These are phyloP conservation scores for Intellagama lesueurii DNA, from an alignment of 2,797 vertebrate species.

Conservation along the genomic window DNA sequence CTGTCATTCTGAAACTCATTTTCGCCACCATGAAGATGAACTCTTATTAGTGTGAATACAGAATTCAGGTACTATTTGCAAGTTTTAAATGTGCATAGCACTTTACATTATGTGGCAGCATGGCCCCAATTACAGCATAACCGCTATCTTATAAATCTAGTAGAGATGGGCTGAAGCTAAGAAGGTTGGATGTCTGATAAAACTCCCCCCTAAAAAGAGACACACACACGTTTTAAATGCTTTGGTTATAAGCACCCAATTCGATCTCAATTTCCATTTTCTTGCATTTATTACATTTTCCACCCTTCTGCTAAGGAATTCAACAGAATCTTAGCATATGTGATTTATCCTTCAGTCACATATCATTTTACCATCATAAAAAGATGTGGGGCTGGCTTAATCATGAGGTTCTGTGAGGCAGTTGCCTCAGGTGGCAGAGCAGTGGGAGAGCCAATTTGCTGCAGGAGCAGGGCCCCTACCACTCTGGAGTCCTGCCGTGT, in stretches of 20 bases:
- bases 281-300: neutral
- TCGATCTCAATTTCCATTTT: neutral
- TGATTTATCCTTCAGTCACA: neutral
- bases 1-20: slow-evolving; percentile 75
- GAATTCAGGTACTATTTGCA: slow-evolving; percentile 79
- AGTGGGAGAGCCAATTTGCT: too few species aligned
- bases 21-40: slow-evolving; percentile 72
- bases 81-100: slow-evolving; percentile 77
- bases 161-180: slow-evolving; percentile 45
- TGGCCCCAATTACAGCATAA: slow-evolving; percentile 71
- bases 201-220: slow-evolving; percentile 30
- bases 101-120: slow-evolving; percentile 75
- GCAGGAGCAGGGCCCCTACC: neutral
- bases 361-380: neutral
- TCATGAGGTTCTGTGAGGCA: neutral
- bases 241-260: neutral
- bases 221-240: neutral
- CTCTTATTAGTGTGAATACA: slow-evolving; percentile 76
- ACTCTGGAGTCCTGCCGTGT: too few species aligned
- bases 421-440: too few species aligned
- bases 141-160: slow-evolving; percentile 54
- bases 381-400: too few species aligned
- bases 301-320: neutral
- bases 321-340: neutral
- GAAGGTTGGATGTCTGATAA: slow-evolving; percentile 30